phyloP scores from a whole-genome alignment of 2,888 invertebrate species.

The Chorisops tibialis region DNA sequence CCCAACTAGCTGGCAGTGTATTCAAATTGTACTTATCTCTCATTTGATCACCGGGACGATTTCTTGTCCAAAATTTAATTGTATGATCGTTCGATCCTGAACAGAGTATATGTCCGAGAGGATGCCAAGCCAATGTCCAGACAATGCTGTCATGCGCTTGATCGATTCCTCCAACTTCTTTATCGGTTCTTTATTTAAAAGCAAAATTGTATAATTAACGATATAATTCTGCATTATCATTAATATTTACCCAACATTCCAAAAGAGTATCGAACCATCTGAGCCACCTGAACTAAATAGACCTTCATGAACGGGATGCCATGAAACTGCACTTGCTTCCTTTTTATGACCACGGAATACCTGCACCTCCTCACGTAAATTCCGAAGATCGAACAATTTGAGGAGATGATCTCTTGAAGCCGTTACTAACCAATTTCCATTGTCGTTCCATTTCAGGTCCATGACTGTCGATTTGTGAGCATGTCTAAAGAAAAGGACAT shows the following conservation, averaged over 20 bases:
- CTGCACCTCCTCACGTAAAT: slow-evolving; percentile 92
- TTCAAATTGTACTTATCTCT: slow-evolving; percentile 96
- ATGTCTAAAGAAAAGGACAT: slow-evolving; percentile 59
- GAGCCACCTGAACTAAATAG: slow-evolving; percentile 97
- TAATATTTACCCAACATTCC: slow-evolving; percentile 85
- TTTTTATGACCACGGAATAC: slow-evolving; percentile 99
- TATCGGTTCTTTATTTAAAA: slow-evolving; percentile 70
- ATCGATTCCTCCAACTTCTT: slow-evolving; percentile 97
- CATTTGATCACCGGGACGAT: slow-evolving; percentile 97
- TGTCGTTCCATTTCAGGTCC: slow-evolving; percentile 98
- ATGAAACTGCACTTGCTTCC: slow-evolving; percentile 94
- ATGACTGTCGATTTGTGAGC: slow-evolving; percentile 99
- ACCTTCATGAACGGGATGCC: slow-evolving; percentile 98
- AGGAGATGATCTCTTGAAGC: slow-evolving; percentile 95
- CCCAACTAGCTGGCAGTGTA: slow-evolving; percentile 77
- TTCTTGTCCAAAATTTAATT: slow-evolving; percentile 98
- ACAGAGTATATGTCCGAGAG: slow-evolving; percentile 95
- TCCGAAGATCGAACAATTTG: slow-evolving; percentile 96
- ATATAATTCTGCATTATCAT: neutral
- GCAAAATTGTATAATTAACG: slow-evolving; percentile 3
- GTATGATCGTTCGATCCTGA: slow-evolving; percentile 99
- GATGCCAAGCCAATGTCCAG: slow-evolving; percentile 99
- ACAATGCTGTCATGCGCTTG: slow-evolving; percentile 99
- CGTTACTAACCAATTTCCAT: slow-evolving; percentile 99
- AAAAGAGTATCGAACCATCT: slow-evolving; percentile 97